Percentiles rank a stretch among this genome's conserved stretches.
These are phyloP conservation scores for Drosophila trapezifrons DNA, from an alignment of 1,140 invertebrate genomes.

Conservation along the genomic window DNA sequence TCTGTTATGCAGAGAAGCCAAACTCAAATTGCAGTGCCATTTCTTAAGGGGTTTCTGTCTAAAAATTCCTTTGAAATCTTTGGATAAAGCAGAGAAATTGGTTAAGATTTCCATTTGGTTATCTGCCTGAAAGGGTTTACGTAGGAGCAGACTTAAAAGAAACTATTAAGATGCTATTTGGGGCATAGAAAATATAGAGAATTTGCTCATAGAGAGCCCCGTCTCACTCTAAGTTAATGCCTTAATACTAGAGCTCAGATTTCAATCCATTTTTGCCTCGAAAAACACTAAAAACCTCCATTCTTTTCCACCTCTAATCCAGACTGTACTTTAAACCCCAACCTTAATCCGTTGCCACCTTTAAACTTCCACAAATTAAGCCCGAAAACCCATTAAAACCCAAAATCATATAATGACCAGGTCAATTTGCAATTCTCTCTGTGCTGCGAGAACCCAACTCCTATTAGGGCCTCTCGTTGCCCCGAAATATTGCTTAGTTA, in stretches of 20 bases:
- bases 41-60: conserved; percentile 10
- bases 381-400: conserved; percentile 2
- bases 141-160: not conserved
- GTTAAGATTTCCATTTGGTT: conserved; percentile 4
- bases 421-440: conserved; percentile 47
- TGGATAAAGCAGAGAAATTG: not conserved
- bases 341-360: too few species aligned
- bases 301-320: not conserved
- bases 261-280: too few species aligned
- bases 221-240: too few species aligned
- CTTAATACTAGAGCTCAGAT: too few species aligned
- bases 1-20: conserved; percentile 44
- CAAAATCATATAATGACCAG: conserved; percentile 38
- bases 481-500: conserved; percentile 27
- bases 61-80: conserved; percentile 7
- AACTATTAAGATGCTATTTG: not conserved
- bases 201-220: not conserved
- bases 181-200: not conserved
- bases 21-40: conserved; percentile 40
- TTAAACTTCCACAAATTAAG: conserved; percentile 2
- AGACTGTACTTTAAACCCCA: not conserved
- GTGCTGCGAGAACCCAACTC: not conserved
- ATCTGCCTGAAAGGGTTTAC: not conserved
- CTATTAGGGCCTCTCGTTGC: not conserved
- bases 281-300: too few species aligned